Conservation (phyloP, 1,140 invertebrate genomes). For the Coelopa frigida region DNA sequence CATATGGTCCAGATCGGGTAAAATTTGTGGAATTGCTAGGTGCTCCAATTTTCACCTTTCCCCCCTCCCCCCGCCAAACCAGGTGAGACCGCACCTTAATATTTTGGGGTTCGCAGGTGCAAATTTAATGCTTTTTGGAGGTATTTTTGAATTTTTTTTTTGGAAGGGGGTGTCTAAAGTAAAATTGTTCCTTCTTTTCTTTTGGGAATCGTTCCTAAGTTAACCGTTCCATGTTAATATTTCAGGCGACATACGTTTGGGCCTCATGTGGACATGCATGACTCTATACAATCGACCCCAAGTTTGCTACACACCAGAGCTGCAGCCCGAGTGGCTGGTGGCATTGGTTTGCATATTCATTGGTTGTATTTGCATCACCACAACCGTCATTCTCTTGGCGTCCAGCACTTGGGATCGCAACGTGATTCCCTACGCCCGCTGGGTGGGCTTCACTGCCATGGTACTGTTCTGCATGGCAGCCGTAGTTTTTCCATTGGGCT, state of each 20-base stretch:
- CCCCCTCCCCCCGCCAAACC: no score
- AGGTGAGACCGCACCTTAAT: no score
- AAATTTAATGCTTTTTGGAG: no score
- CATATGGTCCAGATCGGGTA: no score
- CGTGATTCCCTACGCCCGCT: slow-evolving; percentile 85
- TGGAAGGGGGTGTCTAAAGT: no score
- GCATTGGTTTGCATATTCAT: slow-evolving; percentile 86
- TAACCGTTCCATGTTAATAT: no score
- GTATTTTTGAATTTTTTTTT: no score
- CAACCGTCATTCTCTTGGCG: slow-evolving; percentile 78
- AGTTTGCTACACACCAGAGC: slow-evolving; percentile 77
- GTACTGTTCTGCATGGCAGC: slow-evolving; percentile 92
- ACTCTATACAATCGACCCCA: slow-evolving; percentile 82
- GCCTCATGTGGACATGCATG: slow-evolving; percentile 90
- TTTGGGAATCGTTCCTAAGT: no score
- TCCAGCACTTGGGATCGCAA: slow-evolving; percentile 86
- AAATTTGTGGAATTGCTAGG: no score
- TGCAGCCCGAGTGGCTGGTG: slow-evolving; percentile 85
- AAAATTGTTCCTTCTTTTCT: neutral
- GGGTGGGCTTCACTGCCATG: slow-evolving; percentile 95
- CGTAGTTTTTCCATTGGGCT: slow-evolving; percentile 93
- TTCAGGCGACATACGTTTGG: slow-evolving; percentile 77
- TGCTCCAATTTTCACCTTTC: no score
- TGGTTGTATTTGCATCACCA: slow-evolving; percentile 87
- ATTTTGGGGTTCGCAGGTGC: no score